A percentile compares a stretch with the other conserved stretches of the same genome.
phyloP scores from a whole-genome alignment of 2,797 vertebrate species.

The Mormyrus proboscirostris region DNA sequence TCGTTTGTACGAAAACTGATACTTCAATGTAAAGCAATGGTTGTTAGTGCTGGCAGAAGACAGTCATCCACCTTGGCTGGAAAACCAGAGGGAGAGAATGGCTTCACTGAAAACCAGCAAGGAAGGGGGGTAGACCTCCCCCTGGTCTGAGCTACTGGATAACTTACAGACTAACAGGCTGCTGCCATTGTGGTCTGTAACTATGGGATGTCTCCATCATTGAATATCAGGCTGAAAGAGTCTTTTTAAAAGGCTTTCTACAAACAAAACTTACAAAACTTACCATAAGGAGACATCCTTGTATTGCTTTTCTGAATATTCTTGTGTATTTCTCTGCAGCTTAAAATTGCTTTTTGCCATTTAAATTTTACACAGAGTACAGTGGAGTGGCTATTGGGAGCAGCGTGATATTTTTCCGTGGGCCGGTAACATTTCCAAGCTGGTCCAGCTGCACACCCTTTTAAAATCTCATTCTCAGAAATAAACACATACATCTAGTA shows the following conservation, averaged over 20 bases:
- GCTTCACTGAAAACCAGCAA: conserved; percentile 5
- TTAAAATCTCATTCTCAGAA: background rate
- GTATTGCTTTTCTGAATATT: background rate
- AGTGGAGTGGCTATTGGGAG: background rate
- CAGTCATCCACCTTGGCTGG: conserved; percentile 28
- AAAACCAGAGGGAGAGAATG: conserved; percentile 14
- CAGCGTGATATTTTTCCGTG: background rate
- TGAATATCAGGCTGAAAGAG: background rate
- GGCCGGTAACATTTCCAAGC: background rate
- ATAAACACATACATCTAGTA: background rate
- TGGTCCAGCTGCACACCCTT: background rate
- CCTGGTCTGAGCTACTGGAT: conserved; percentile 3
- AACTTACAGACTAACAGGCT: conserved; percentile 8
- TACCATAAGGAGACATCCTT: background rate
- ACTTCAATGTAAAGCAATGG: conserved; percentile 23
- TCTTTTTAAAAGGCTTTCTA: background rate
- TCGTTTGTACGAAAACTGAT: conserved; percentile 35
- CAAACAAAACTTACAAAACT: background rate
- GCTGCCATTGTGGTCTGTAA: background rate
- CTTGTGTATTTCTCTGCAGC: background rate
- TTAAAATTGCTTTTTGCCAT: background rate
- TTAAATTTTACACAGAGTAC: background rate
- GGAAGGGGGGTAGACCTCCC: conserved; percentile 1
- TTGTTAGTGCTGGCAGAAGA: conserved; percentile 20
- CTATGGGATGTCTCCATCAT: background rate